phyloP scores from a whole-genome alignment of 2,797 vertebrate species.

The Arrhamphus sclerolepis region DNA sequence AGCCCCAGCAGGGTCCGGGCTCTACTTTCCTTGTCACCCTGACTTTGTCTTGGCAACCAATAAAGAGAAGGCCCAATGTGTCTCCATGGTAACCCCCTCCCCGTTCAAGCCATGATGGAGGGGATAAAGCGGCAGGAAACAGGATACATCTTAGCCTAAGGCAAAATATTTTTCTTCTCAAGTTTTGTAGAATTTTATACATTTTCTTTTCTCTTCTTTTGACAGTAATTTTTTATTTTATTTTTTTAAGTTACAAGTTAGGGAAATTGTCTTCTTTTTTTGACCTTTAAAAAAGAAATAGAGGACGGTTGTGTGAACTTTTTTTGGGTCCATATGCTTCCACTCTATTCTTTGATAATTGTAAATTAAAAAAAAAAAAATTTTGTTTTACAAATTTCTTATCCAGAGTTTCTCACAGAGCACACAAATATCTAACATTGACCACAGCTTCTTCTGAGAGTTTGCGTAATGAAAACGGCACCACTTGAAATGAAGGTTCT shows the following conservation, averaged over 20 bases:
- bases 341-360: too few relatives aligned
- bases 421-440: too few relatives aligned
- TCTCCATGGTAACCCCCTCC: slow-evolving; percentile 72
- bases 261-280: neutral
- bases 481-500: too few relatives aligned
- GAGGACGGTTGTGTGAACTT: neutral
- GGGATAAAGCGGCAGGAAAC: slow-evolving; percentile 62
- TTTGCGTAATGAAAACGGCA: too few relatives aligned
- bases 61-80: slow-evolving; percentile 60
- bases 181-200: slow-evolving; percentile 39
- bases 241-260: neutral
- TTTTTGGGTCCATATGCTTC: neutral
- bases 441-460: too few relatives aligned
- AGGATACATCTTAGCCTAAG: slow-evolving; percentile 57
- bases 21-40: slow-evolving; percentile 66
- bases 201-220: slow-evolving; percentile 27
- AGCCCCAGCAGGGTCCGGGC: slow-evolving; percentile 48
- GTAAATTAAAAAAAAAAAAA: too few relatives aligned
- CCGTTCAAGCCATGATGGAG: slow-evolving; percentile 63
- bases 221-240: neutral
- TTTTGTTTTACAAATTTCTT: too few relatives aligned
- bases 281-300: neutral
- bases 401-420: neutral
- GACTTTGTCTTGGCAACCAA: slow-evolving; percentile 70
- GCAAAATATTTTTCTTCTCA: slow-evolving; percentile 45